These are phyloP conservation scores for Apodemus agrarius DNA, from an alignment of 2,797 vertebrate species.

Conservation along the genomic window DNA sequence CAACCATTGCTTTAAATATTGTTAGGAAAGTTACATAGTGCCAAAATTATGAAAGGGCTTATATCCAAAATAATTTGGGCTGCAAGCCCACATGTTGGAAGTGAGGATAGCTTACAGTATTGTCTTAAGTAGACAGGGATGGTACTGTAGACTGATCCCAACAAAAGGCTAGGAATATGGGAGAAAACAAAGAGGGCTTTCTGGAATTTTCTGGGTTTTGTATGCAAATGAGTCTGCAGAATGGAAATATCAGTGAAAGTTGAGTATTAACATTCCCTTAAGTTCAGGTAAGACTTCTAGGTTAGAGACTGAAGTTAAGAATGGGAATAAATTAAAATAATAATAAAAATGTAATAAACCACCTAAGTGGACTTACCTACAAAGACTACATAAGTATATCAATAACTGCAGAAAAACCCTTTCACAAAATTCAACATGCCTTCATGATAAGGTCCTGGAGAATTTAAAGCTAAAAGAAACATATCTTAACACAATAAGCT, in stretches of 20 bases:
- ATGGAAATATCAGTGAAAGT: neutral
- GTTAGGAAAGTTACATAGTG: neutral
- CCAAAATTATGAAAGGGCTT: neutral
- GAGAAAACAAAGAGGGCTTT: neutral
- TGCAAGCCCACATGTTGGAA: neutral
- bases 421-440: too few relatives aligned
- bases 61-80: neutral
- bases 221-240: neutral
- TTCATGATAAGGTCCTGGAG: too few relatives aligned
- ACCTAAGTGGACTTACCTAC: too few relatives aligned
- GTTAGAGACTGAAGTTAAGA: neutral
- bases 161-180: neutral
- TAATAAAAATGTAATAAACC: too few relatives aligned
- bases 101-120: neutral
- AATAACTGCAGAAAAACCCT: too few relatives aligned
- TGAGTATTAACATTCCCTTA: neutral
- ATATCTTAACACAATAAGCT: neutral
- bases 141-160: neutral
- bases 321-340: too few relatives aligned
- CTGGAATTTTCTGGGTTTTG: neutral
- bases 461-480: neutral
- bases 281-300: neutral
- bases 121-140: neutral
- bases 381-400: too few relatives aligned
- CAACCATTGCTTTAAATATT: conserved; percentile 2